Evolutionary conservation across 2,113 vertebrate genomes (phyloP).

Genomic region (Alaudala cheleensis): DNA sequence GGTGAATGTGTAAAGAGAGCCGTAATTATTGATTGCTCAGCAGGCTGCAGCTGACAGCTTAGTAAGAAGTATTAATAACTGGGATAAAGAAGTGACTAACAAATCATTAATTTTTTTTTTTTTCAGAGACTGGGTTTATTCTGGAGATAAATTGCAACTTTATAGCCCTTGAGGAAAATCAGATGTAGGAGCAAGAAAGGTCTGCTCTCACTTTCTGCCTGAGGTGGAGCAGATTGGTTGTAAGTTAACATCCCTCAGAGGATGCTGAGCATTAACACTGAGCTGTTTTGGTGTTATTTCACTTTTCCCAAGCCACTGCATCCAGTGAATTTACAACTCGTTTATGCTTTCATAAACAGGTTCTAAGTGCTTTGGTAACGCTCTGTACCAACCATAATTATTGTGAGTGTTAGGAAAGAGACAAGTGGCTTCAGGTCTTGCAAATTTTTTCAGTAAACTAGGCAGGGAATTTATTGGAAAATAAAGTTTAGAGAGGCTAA

Average conservation of each 20-base stretch:
- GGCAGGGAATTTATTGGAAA: neutral
- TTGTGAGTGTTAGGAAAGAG: neutral
- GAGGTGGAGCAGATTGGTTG: neutral
- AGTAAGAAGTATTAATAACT: neutral
- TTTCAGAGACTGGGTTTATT: neutral
- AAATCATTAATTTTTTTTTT: neutral
- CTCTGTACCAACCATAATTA: neutral
- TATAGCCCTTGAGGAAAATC: neutral
- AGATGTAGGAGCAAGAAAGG: neutral
- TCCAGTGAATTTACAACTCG: neutral
- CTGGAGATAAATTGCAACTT: neutral
- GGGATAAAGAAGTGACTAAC: neutral
- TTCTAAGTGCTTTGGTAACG: neutral
- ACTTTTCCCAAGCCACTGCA: neutral
- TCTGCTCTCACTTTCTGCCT: neutral
- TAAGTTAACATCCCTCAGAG: neutral
- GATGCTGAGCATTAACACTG: neutral
- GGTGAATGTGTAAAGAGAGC: neutral
- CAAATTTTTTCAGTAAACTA: neutral
- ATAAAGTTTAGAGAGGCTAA: neutral
- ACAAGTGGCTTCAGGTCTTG: neutral
- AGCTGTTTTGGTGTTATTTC: neutral
- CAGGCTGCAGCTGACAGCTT: constrained; percentile 15
- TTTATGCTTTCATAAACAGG: neutral
- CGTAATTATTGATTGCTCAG: constrained; percentile 33